Evolutionary conservation across 2,888 invertebrate genomes (phyloP), one percentile per base, ranked within the genome.

Genomic region (Incurvaria masculella): DNA sequence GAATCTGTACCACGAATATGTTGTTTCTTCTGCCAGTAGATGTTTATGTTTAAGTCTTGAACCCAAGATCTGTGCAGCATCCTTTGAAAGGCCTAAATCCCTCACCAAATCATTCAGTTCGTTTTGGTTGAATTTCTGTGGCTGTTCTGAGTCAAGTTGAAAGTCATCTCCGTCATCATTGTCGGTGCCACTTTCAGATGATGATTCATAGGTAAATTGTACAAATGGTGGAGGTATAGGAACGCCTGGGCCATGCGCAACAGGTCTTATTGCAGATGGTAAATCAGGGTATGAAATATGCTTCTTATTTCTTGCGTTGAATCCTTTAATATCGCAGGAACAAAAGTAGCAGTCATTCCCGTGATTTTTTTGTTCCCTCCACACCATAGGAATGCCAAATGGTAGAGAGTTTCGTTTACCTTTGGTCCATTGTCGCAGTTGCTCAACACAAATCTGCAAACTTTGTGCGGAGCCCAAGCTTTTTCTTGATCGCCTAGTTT

Each of bases 281-380:
- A 54, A n/a, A 43, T 46, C 50, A 44, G 53, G 48, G 26, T 55
- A 54, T n/a, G 40, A 33, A 46, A 42, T 49, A 43, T 18, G n/a
- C 18, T 21, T 8, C 46, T 39, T 52, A 50, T 51, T 55, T 43
- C 51, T 51, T 41, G 46, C 18, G 44, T 56, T 57, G 42, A 45
- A 51, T 19, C 52, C 56, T 38, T 42, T 48, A 16, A 48, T 46
- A 44, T 53, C 49, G 27, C 47, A 41, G 27, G 21, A 39, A 49
- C 53, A 55, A 50, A 54, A 56, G 47, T 57, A 55, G 23, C 51
- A 54, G 46, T 53, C 53, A 47, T 49, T 45, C 17, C 18, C 21
- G 48, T 57, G 51, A 50, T 57, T 50, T 54, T 49, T 55, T 8
- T 46, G 50, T 50, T 62, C 54, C 49, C 53, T 44, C 48, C 51